Evolutionary conservation across 2,113 vertebrate genomes (phyloP).

Genomic region (Austrofundulus limnaeus): DNA sequence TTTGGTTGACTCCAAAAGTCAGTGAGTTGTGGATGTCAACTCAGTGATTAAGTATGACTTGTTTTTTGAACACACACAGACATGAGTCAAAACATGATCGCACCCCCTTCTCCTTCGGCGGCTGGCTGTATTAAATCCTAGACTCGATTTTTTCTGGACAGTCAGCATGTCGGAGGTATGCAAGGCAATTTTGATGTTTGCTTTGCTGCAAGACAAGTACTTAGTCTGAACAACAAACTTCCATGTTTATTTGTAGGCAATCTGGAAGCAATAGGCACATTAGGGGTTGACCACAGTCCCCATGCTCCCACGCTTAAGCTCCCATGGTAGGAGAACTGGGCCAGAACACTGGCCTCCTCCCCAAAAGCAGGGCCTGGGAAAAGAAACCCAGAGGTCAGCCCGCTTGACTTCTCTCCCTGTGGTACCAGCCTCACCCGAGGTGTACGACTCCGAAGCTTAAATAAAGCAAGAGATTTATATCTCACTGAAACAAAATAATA

Average conservation of each 20-base stretch:
- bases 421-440: constrained; percentile 58
- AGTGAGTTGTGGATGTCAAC: no score
- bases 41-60: no score
- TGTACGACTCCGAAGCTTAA: constrained; percentile 17
- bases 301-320: constrained; percentile 66
- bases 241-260: constrained; percentile 53
- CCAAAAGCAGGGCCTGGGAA: constrained; percentile 75
- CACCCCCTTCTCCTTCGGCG: no score
- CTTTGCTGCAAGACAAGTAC: constrained; percentile 38
- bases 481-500: no score
- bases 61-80: not conserved
- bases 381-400: constrained; percentile 55
- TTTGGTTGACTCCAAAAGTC: no score
- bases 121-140: constrained; percentile 31
- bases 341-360: constrained; percentile 65
- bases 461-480: not conserved
- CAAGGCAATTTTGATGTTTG: constrained; percentile 44
- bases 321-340: constrained; percentile 74
- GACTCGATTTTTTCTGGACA: constrained; percentile 53
- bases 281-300: constrained; percentile 66
- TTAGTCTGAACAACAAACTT: constrained; percentile 43
- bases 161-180: constrained; percentile 41
- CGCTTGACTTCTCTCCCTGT: constrained; percentile 43
- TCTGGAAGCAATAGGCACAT: constrained; percentile 79
- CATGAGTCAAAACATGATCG: no score